Evolutionary conservation across 2,797 vertebrate genomes (phyloP).

Genomic region (Calcarius lapponicus): DNA sequence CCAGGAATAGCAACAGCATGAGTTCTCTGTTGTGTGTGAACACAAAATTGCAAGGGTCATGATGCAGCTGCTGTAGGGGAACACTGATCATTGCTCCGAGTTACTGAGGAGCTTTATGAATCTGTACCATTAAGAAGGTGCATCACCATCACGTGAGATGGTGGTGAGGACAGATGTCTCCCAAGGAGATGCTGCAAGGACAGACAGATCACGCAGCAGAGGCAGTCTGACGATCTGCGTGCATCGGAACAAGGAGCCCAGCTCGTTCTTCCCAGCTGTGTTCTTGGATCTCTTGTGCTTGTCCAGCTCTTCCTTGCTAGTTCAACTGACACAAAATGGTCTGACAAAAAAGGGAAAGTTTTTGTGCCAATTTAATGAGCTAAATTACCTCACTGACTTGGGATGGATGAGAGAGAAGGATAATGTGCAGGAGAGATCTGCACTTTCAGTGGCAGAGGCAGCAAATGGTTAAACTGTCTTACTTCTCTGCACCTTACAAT

Average conservation of each 20-base stretch:
- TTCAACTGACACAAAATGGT: not conserved
- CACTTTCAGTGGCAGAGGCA: not conserved
- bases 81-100: not conserved
- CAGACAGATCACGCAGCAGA: not conserved
- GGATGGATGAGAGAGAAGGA: not conserved
- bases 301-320: not conserved
- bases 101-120: not conserved
- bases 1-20: not conserved
- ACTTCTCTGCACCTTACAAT: not conserved
- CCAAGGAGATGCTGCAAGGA: not conserved
- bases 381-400: not conserved
- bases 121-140: not conserved
- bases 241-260: not conserved
- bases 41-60: not conserved
- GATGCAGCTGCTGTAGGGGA: not conserved
- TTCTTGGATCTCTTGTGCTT: not conserved
- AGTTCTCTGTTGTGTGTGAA: not conserved
- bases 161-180: not conserved
- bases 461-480: not conserved
- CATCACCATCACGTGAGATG: not conserved
- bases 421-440: not conserved
- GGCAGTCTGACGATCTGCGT: not conserved
- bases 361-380: not conserved
- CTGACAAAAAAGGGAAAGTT: not conserved
- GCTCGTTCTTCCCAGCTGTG: not conserved